Conservation (phyloP, 2,113 vertebrate species). For the Rhynchopsitta pachyrhyncha region DNA sequence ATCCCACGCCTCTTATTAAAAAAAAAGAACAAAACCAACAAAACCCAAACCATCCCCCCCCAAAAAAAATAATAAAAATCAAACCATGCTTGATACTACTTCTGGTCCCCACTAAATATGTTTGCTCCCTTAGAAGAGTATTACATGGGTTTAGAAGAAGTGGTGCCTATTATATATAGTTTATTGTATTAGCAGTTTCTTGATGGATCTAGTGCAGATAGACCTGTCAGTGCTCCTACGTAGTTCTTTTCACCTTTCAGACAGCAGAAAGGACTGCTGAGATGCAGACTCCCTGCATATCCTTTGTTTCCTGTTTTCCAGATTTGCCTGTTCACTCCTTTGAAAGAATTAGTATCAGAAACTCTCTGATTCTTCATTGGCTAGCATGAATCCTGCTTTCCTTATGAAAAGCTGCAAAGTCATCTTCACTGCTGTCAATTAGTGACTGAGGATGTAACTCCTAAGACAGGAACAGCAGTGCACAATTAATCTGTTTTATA, state of each 20-base stretch:
- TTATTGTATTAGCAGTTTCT: background rate
- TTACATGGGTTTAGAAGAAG: background rate
- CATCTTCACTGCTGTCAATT: background rate
- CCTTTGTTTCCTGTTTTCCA: background rate
- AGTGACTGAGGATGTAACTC: background rate
- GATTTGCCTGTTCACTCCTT: background rate
- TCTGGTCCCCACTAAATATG: background rate
- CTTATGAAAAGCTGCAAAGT: background rate
- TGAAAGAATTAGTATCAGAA: background rate
- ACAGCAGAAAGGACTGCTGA: background rate
- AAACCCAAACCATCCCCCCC: background rate
- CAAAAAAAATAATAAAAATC: background rate
- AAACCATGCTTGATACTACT: background rate
- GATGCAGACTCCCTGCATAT: background rate
- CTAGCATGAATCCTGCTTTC: background rate
- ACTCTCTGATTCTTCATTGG: background rate
- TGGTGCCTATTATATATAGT: background rate
- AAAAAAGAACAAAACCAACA: background rate
- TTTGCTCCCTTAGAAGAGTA: background rate
- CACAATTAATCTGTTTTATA: background rate
- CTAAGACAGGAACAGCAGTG: background rate
- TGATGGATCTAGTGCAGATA: background rate
- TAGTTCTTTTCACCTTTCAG: background rate
- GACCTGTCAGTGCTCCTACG: background rate
- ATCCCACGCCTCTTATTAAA: background rate